Base-by-base conservation (phyloP, 2,113 vertebrate species). In the Anser brachyrhynchus region DNA sequence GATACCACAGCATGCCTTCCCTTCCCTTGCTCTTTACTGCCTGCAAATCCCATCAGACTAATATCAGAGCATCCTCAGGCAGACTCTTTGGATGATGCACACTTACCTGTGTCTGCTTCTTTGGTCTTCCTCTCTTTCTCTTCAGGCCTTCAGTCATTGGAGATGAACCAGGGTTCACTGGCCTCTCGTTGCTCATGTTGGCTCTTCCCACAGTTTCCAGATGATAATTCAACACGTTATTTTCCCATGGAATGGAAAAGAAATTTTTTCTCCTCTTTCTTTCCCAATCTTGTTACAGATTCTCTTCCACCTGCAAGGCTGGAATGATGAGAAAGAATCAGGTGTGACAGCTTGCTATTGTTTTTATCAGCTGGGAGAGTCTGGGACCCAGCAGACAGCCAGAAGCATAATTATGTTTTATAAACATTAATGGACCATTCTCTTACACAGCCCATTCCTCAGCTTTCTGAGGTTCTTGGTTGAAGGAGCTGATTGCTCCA, bases 41-140 rank as follows among this genome's bases (percentile, higher is more conserved):
- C 79, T 59, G 37, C 41, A 81, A 41, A 82, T 44, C 66, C 79
- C 23, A n/a, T 2, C 8, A 39, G 35, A 49, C 10, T 76, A 37
- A 54, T 31, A n/a, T 67, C 77, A 37, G 0, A 77, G 35, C 71
- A 90, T 12, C 25, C 39, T 44, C 64, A 79, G 49, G 41, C 33
- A 81, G 49, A 28, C 43, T 75, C 54, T 13, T 33, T 39, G 44
- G 58, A 64, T 39, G 22, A 18, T 35, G 25, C 46, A 29, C 17
- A 29, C 83, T 96, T 79, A 97, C 97, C 95, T 97, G 95, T 8
- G 85, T 89, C 71, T 93, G 95, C 51, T 97, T 97, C 89, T 90
- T 96, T 73, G 97, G 97, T 58, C 97, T 94, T 51, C 97, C 97
- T 10, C 96, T 94, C 86, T 97, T 97, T 84, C 58, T 96, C 92